Evolutionary conservation across 2,888 invertebrate species (phyloP), one percentile per base, ranked within the genome.

Genomic region (Pseudococcus longispinus): DNA sequence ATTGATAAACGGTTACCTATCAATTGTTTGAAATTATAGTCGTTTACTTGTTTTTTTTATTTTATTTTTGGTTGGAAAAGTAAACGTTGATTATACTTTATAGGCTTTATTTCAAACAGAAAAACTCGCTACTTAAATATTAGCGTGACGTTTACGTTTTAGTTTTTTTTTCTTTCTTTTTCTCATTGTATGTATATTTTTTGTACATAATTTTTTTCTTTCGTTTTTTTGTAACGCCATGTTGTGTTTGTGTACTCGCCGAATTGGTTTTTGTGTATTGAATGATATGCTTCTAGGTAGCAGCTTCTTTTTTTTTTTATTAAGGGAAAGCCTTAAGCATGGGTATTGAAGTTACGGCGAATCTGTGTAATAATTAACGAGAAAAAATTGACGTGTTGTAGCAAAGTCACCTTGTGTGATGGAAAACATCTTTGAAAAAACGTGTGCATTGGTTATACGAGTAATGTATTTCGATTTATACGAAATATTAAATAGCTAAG

Each of bases 91-190:
- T 80, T 80, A 80, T 80, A 60, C 60, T 42, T 80, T 80, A 42
- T 80, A 42, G 77, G 77, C 77, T 80, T 80, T 80, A 80, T 80
- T 80, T 80, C 77, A 37, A 80, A 80, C 77, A 80, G 77, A 80
- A 29, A 70, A 70, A 80, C 77, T 80, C 77, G 77, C 77, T 80
- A 80, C 77, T 80, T 80, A 80, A 80, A 80, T 80, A 80, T 80
- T 80, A 80, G 77, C 77, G 77, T 80, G 77, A 80, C 77, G 77
- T 37, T 32, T 74, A 42, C 70, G 70, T 80, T 80, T 70, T 70
- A 70, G 29, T 26, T 80, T 37, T 74, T 37, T 74, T 74, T 15
- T 74, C 20, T 74, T 74, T 74, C 32, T 80, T 80, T 37, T 37
- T 80, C 77, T 37, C 42, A 80, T 37, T 80, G 77, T 80, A 80